phyloP scores from a whole-genome alignment of 2,113 vertebrate species.

The Pomatostomus ruficeps region DNA sequence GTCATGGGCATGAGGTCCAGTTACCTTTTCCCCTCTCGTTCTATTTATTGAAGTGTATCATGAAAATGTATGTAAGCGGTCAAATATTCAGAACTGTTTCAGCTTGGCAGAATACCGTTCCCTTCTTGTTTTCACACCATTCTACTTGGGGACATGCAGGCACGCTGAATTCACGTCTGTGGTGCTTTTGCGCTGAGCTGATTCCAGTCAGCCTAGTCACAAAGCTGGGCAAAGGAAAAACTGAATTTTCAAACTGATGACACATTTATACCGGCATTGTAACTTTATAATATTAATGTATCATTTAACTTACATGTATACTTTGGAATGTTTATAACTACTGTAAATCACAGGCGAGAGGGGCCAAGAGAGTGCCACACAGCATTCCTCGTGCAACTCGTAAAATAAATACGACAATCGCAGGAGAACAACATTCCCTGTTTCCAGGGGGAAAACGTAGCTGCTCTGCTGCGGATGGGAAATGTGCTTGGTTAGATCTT shows the following conservation, averaged over 20 bases:
- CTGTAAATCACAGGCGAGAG: slow-evolving; percentile 65
- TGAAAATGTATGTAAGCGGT: neutral
- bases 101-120: neutral
- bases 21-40: neutral
- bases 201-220: slow-evolving; percentile 51
- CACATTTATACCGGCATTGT: slow-evolving; percentile 72
- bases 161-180: neutral
- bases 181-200: neutral
- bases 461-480: neutral
- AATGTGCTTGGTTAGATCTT: neutral
- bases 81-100: neutral
- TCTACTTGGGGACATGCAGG: neutral
- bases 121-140: neutral
- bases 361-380: slow-evolving; percentile 53
- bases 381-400: slow-evolving; percentile 64
- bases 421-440: slow-evolving; percentile 47
- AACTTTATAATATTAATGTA: slow-evolving; percentile 71
- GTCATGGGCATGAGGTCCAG: neutral
- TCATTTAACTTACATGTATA: slow-evolving; percentile 72
- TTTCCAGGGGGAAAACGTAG: neutral
- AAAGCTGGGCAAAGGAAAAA: slow-evolving; percentile 26
- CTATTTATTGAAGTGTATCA: slow-evolving; percentile 17
- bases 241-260: slow-evolving; percentile 47
- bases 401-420: slow-evolving; percentile 71
- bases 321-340: slow-evolving; percentile 77